Conservation (phyloP, 2,797 vertebrate genomes). For the Lutjanus campechanus region DNA sequence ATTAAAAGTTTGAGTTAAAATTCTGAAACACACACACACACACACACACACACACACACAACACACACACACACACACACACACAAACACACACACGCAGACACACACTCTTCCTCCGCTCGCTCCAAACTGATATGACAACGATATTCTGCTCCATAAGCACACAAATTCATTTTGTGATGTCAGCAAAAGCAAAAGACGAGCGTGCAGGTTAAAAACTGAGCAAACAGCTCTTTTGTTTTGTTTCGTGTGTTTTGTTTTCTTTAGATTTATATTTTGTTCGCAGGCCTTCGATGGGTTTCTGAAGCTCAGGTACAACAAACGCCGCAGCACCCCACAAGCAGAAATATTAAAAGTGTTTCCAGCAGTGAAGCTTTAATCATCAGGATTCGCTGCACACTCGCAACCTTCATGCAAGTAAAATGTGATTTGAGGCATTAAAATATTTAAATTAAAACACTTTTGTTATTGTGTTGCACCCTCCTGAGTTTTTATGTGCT, state of each 20-base stretch:
- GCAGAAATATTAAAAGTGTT: background rate
- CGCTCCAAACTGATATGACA: background rate
- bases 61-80: too few species aligned
- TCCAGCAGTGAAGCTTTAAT: background rate
- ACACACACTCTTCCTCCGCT: background rate
- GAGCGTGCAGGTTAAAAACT: background rate
- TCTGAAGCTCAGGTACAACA: too few species aligned
- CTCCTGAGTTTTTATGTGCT: background rate
- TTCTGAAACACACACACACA: background rate
- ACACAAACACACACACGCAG: too few species aligned
- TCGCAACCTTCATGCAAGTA: background rate
- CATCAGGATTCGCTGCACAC: background rate
- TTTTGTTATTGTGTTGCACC: constrained; percentile 1
- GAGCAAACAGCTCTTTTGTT: background rate
- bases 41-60: too few species aligned
- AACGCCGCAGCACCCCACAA: background rate
- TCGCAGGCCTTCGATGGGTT: background rate
- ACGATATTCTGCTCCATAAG: background rate
- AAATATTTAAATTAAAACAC: constrained; percentile 38
- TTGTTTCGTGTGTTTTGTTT: background rate
- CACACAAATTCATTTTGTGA: background rate
- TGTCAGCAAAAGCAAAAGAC: background rate
- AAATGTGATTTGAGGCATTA: constrained; percentile 13
- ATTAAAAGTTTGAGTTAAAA: background rate
- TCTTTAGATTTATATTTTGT: constrained; percentile 1